Evolutionary conservation across 2,888 invertebrate species (phyloP).

Genomic region (Cyaniris semiargus): DNA sequence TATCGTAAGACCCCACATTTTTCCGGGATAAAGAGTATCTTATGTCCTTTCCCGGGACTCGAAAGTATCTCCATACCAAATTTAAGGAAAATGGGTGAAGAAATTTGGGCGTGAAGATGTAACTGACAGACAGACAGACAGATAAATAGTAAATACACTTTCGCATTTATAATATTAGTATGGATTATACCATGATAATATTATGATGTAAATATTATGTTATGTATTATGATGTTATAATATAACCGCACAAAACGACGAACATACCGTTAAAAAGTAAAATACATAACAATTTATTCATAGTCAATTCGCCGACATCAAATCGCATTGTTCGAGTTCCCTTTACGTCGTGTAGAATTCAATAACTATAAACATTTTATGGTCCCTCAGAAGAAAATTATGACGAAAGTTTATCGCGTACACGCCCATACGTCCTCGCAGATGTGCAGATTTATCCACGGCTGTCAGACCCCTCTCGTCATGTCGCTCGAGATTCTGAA

Average conservation of each 20-base stretch:
- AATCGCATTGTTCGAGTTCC: neutral
- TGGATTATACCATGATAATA: too few relatives aligned
- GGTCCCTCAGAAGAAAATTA: slow-evolving; percentile 1
- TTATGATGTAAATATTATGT: neutral
- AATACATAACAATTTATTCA: slow-evolving; percentile 18
- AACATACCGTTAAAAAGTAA: neutral
- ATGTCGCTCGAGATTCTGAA: slow-evolving; percentile 22
- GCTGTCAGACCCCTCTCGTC: slow-evolving; percentile 20
- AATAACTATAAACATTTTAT: slow-evolving; percentile 30
- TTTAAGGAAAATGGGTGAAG: too few relatives aligned
- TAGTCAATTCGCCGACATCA: slow-evolving; percentile 13
- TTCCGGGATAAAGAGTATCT: too few relatives aligned
- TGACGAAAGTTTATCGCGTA: neutral
- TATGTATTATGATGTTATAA: neutral
- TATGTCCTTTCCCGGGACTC: too few relatives aligned
- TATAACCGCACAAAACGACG: neutral
- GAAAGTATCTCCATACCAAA: too few relatives aligned
- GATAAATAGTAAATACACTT: too few relatives aligned
- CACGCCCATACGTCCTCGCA: neutral
- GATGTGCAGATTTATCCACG: slow-evolving; percentile 16
- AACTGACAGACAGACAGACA: too few relatives aligned
- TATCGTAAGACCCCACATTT: too few relatives aligned
- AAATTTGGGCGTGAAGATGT: too few relatives aligned
- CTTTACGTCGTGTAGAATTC: slow-evolving; percentile 16
- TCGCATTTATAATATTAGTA: too few relatives aligned